Base-by-base conservation (phyloP, 1,140 invertebrate genomes). In the Zaprionus inermis region DNA sequence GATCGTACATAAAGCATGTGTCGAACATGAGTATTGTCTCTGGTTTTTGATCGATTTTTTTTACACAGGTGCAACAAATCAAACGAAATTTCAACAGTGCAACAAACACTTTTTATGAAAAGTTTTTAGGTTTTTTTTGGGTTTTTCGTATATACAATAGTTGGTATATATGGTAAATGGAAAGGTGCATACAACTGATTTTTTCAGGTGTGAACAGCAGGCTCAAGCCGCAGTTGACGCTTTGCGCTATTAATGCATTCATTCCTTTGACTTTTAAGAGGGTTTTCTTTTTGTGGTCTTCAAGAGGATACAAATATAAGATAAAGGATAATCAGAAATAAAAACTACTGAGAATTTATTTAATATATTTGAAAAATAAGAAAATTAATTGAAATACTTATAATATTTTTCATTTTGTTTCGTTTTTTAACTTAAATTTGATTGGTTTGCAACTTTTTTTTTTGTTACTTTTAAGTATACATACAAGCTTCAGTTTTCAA, bases 401-500 rank as follows among this genome's bases (percentile, higher is more conserved):
- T 28, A 55, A 65, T 9, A 68, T 63, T 66, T 52, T 34, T 55
- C 5, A 68, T 65, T 78, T 44, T 58, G 44, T 22, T 70, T 56
- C 36, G 59, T 57, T 20, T 70, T 56, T 81, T 76, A 20, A 10
- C 36, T 69, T 14, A 55, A 69, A 30, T 52, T 76, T 81, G 44
- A 51, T 78, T 66, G 38, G 20, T 67, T 79, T 79, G 72, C 59
- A 86, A 79, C 52, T 79, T 60, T 78, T 80, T 82, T 75, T 28
- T 28, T 28, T 73, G 41, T 71, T 72, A 67, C 36, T 72, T 60
- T 79, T 82, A 75, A 73, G 68, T 81, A 81, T 90, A 90, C 85
- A 90, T 90, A 90, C 86, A 90, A 79, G 81, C 86, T 74, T 90
- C 54, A 79, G 74, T 72, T 75, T 70, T 76, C 38, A 72, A 84